These are phyloP conservation scores for Platycnemis pennipes DNA, from an alignment of 2,888 invertebrate genomes.

Conservation along the genomic window DNA sequence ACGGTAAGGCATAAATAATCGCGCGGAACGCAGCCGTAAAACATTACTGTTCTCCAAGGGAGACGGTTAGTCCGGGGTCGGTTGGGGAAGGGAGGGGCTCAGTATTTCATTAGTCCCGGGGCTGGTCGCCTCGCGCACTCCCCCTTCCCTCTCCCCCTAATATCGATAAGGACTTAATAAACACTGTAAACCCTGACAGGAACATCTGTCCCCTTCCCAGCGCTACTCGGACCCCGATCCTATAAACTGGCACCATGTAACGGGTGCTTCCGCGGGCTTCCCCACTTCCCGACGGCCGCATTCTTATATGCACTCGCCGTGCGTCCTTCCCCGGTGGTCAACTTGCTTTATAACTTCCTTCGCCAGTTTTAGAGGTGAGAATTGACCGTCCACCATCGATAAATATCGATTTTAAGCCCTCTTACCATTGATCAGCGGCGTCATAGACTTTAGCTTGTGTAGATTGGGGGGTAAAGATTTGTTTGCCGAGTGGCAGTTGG, in stretches of 20 bases:
- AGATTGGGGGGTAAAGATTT: no score
- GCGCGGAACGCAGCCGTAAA: background rate
- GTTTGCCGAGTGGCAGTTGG: no score
- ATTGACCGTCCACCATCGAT: no score
- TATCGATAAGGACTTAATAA: slow-evolving; percentile 50
- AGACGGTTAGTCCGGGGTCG: background rate
- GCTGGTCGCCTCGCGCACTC: background rate
- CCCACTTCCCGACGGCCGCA: background rate
- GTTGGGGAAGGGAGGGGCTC: background rate
- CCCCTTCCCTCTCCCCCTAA: background rate
- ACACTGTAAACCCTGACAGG: slow-evolving; percentile 48
- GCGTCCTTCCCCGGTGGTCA: no score
- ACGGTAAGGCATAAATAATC: background rate
- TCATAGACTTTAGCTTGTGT: no score
- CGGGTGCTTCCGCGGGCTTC: background rate
- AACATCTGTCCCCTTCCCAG: slow-evolving; percentile 30
- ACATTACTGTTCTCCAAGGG: background rate
- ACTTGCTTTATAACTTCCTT: no score
- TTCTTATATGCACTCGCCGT: background rate
- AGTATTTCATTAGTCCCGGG: background rate
- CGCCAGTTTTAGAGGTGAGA: no score
- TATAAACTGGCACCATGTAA: background rate
- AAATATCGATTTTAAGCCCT: no score
- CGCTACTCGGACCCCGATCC: slow-evolving; percentile 38
- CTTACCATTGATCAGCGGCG: no score